A percentile compares a stretch with the other conserved stretches of the same genome.
phyloP scores from a whole-genome alignment of 2,797 vertebrate species.

The Otolemur crassicaudatus region DNA sequence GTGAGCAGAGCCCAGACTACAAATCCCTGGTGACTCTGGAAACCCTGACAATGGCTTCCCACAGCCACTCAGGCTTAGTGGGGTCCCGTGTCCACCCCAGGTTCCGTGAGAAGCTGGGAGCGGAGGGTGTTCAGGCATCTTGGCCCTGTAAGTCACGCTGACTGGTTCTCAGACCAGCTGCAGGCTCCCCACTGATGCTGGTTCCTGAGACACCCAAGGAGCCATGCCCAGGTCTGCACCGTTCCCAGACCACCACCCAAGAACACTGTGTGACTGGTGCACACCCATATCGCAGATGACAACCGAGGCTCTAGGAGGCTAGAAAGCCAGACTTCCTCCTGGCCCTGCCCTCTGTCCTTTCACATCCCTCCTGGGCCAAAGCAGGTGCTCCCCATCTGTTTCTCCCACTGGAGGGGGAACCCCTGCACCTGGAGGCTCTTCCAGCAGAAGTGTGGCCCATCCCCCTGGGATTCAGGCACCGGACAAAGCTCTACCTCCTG shows the following conservation, averaged over 20 bases:
- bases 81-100: not conserved
- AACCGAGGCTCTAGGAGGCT: not conserved
- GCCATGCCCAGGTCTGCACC: not conserved
- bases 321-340: not conserved
- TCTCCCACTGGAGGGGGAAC: no score
- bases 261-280: rapidly evolving
- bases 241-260: rapidly evolving
- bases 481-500: no score
- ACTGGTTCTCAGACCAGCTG: not conserved
- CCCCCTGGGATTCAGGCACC: rapidly evolving
- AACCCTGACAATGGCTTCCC: no score
- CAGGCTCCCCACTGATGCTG: rapidly evolving
- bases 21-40: not conserved
- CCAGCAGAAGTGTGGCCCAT: not conserved
- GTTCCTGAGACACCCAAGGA: not conserved
- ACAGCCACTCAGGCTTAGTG: not conserved
- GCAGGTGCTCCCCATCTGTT: not conserved
- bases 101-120: rapidly evolving
- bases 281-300: rapidly evolving
- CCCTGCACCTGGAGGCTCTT: rapidly evolving
- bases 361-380: rapidly evolving
- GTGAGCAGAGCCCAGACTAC: not conserved
- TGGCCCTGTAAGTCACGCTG: not conserved
- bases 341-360: no score
- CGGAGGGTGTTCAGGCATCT: not conserved